Evolutionary conservation across 2,113 vertebrate genomes (phyloP), one percentile per base, ranked within the genome.

Genomic region (Cariama cristata): DNA sequence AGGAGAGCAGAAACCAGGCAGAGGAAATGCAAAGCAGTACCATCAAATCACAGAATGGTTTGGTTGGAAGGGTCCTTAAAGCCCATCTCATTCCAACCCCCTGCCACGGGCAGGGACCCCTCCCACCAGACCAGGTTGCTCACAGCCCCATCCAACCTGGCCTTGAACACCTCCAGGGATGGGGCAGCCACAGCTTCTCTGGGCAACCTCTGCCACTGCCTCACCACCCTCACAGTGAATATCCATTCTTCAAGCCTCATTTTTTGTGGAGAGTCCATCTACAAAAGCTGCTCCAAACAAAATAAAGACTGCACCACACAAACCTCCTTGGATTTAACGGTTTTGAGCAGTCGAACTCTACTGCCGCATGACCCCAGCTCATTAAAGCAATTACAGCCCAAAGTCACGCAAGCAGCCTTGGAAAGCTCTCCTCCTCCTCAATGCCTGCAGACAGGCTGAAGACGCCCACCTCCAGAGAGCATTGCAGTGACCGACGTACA

Each of bases 401-500:
- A 68, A 45, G 32, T 33, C 74, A 35, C 2, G 3, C 33, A 47
- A 35, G 42, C 32, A 63, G n/a, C 7, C 59, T 42, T 32, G 27
- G 44, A 69, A 38, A 55, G 35, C 10, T 45, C 47, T 71, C 40
- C 38, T 63, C 49, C 42, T 62, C 40, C 79, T 23, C 3, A 6
- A 5, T 0, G 8, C 66, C 64, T 32, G 35, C 55, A 67, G 23
- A 10, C 30, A 24, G 50, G 32, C 52, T 47, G 62, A 35, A 30
- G 52, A 23, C 13, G n/a, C 19, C 42, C 69, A 42, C 38, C 56
- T 58, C 79, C 19, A 30, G 45, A 23, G 28, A 9, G 9, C 2
- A 0, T 3, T 15, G 42, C 35, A 50, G 18, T 4, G 6, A 40
- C 10, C 2, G 1, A 12, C 11, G 15, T 2, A 6, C 47, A 44